A percentile compares a stretch with the other conserved stretches of the same genome.
Conservation (phyloP, 2,113 vertebrate genomes). For the Callorhinus ursinus region DNA sequence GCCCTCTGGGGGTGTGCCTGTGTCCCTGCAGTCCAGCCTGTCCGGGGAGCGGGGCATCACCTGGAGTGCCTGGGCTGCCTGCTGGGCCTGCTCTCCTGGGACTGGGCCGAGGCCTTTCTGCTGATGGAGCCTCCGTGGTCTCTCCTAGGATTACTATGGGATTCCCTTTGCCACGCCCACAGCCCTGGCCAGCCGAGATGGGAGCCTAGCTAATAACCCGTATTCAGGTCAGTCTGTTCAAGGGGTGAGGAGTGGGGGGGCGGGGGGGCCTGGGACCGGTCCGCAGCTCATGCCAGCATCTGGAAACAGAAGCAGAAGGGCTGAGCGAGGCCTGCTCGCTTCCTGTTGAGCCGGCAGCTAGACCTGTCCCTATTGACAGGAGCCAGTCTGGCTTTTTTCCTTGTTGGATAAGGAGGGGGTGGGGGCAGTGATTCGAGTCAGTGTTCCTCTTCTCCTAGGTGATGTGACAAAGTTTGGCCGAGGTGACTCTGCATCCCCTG, state of each 20-base stretch:
- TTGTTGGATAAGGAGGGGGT: background rate
- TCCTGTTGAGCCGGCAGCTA: background rate
- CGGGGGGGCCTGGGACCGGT: too few species aligned
- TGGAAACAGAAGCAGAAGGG: background rate
- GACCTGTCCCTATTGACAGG: background rate
- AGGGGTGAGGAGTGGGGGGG: background rate
- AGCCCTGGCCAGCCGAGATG: conserved; percentile 95
- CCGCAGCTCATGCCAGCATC: background rate
- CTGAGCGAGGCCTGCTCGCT: background rate
- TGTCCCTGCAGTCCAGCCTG: background rate
- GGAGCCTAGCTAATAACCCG: conserved; percentile 93
- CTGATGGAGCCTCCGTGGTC: background rate
- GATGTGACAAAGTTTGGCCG: conserved; percentile 96
- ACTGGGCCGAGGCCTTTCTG: background rate
- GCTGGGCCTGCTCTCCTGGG: background rate
- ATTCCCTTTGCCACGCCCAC: conserved; percentile 97
- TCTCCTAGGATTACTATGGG: conserved; percentile 96
- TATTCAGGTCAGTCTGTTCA: conserved; percentile 92
- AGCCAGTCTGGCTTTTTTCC: background rate
- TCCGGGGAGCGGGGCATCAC: background rate
- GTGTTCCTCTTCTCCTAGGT: conserved; percentile 84
- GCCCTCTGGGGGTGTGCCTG: background rate
- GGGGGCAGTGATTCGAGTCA: background rate
- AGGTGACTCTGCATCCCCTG: conserved; percentile 95
- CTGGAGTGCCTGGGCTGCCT: background rate